Conservation (phyloP, 2,113 vertebrate species). For the Rostratula benghalensis region DNA sequence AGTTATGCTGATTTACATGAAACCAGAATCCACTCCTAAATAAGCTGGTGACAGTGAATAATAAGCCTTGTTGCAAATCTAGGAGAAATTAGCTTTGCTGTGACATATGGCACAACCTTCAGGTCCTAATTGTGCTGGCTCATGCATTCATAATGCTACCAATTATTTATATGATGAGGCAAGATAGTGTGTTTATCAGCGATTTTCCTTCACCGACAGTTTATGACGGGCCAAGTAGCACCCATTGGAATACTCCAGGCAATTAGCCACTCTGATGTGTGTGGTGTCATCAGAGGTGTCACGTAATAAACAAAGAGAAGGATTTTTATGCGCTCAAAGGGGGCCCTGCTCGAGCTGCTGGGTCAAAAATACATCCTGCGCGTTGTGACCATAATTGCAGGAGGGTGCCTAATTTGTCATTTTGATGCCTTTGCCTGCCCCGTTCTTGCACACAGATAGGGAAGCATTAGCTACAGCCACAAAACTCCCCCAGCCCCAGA, state of each 20-base stretch:
- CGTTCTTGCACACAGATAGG: not conserved
- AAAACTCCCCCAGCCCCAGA: not conserved
- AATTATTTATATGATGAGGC: conserved; percentile 14
- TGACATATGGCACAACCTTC: conserved; percentile 37
- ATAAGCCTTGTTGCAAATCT: not conserved
- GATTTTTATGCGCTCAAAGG: not conserved
- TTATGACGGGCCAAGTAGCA: not conserved
- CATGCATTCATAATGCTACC: conserved; percentile 20
- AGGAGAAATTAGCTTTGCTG: conserved; percentile 17
- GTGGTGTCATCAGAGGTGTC: not conserved
- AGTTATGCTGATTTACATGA: not conserved
- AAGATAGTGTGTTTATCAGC: not conserved
- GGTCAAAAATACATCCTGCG: not conserved
- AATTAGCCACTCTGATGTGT: not conserved
- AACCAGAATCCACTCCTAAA: not conserved
- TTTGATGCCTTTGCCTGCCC: not conserved
- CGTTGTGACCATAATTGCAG: not conserved
- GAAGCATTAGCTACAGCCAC: not conserved
- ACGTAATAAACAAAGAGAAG: not conserved
- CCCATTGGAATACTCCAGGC: not conserved
- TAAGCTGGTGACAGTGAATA: not conserved
- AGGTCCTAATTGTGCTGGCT: conserved; percentile 52
- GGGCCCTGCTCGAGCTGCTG: not conserved
- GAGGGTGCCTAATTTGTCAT: not conserved
- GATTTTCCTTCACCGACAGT: not conserved